Percentiles rank a stretch among this genome's conserved stretches.
Conservation (phyloP, 1,140 invertebrate species). For the Scaptomyza graminum region DNA sequence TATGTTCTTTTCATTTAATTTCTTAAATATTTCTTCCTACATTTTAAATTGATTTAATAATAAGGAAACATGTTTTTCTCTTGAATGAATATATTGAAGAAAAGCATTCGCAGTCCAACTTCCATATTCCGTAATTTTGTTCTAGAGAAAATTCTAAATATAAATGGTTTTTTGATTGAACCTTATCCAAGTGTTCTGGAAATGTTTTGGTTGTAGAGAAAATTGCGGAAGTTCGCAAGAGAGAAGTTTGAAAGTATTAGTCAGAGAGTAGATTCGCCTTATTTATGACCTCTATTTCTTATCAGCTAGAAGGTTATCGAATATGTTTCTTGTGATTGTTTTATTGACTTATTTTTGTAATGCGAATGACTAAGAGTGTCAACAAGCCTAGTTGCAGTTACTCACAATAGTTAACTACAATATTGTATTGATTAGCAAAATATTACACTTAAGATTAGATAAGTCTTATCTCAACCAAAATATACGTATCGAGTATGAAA, state of each 20-base stretch:
- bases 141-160: too few species aligned
- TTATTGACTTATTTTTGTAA: slow-evolving; percentile 7
- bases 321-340: slow-evolving; percentile 1
- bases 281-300: neutral
- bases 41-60: too few species aligned
- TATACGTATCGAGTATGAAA: slow-evolving; percentile 9
- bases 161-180: too few species aligned
- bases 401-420: slow-evolving; percentile 29
- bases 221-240: too few species aligned
- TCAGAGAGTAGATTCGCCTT: neutral
- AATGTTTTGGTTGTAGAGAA: too few species aligned
- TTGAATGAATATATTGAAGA: too few species aligned
- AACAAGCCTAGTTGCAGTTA: slow-evolving; percentile 13
- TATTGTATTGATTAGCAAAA: slow-evolving; percentile 30
- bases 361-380: slow-evolving; percentile 23
- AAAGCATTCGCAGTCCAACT: too few species aligned
- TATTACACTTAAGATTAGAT: slow-evolving; percentile 28
- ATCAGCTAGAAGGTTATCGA: neutral
- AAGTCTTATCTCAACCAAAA: slow-evolving; percentile 20
- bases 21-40: neutral
- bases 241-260: too few species aligned
- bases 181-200: too few species aligned
- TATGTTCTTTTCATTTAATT: neutral
- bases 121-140: too few species aligned
- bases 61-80: too few species aligned